A percentile compares a stretch with the other conserved stretches of the same genome.
These are phyloP conservation scores for Trachelus iudaicus DNA, from an alignment of 2,888 invertebrate species.

Conservation along the genomic window DNA sequence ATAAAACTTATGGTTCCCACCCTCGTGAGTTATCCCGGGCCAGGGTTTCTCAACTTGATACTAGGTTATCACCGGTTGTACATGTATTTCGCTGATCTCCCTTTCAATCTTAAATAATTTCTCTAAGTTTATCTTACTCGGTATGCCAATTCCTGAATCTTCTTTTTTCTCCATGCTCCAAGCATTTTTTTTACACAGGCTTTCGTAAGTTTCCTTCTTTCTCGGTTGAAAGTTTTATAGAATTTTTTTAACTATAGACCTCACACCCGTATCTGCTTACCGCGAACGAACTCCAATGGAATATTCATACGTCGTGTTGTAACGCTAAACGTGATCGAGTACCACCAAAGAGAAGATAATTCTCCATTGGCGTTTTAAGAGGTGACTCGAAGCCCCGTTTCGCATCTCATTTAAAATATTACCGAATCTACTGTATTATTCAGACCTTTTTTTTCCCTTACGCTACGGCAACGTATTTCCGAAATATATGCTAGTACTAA, in stretches of 20 bases:
- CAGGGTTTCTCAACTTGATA: constrained; percentile 28
- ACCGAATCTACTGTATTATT: constrained; percentile 50
- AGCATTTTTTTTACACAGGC: background rate
- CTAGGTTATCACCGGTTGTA: background rate
- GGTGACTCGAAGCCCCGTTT: constrained; percentile 30
- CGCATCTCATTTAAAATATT: constrained; percentile 44
- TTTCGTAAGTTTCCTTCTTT: background rate
- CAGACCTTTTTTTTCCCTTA: constrained; percentile 27
- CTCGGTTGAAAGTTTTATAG: background rate
- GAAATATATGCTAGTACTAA: constrained; percentile 46
- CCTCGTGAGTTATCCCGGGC: constrained; percentile 21
- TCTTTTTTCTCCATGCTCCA: background rate
- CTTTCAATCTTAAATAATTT: background rate
- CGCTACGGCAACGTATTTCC: constrained; percentile 35
- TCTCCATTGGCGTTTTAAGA: constrained; percentile 14
- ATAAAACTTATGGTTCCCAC: constrained; percentile 45
- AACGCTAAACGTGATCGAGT: background rate
- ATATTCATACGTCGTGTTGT: background rate
- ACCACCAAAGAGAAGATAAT: background rate
- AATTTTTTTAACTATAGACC: background rate
- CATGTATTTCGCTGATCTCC: background rate
- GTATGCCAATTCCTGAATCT: background rate
- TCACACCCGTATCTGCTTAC: background rate
- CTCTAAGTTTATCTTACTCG: background rate
- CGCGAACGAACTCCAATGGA: background rate